A percentile compares a stretch with the other conserved stretches of the same genome.
Evolutionary conservation across 2,888 invertebrate genomes (phyloP).

Genomic region (Dermolepida albohirtum): DNA sequence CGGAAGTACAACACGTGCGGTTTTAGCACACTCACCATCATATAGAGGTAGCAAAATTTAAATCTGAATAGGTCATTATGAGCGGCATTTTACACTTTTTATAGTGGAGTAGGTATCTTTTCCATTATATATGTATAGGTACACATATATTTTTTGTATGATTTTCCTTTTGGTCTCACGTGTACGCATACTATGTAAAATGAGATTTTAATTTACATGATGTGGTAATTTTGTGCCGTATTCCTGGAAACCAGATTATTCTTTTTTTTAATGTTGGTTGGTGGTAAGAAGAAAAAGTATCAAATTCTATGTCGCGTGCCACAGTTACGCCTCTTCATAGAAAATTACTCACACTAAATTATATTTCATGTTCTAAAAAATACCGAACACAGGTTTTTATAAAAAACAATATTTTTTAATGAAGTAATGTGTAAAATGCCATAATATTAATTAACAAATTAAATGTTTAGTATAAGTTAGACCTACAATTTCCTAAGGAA

Average conservation of each 20-base stretch:
- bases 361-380: too few relatives aligned
- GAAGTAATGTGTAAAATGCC: too few relatives aligned
- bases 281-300: slow-evolving; percentile 7
- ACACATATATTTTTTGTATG: slow-evolving; percentile 31
- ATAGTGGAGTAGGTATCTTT: slow-evolving; percentile 30
- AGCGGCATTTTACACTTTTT: slow-evolving; percentile 39
- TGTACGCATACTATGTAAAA: slow-evolving; percentile 26
- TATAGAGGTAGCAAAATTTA: slow-evolving; percentile 39
- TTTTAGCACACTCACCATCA: slow-evolving; percentile 34
- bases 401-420: too few relatives aligned
- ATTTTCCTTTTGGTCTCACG: slow-evolving; percentile 24
- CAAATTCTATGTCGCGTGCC: slow-evolving; percentile 38
- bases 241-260: slow-evolving; percentile 20
- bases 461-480: too few relatives aligned
- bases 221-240: slow-evolving; percentile 27
- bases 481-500: too few relatives aligned
- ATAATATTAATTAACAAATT: too few relatives aligned
- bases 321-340: not conserved
- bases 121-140: slow-evolving; percentile 18
- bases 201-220: slow-evolving; percentile 40
- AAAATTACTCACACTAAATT: too few relatives aligned
- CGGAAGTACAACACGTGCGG: slow-evolving; percentile 40
- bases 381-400: too few relatives aligned
- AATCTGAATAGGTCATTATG: slow-evolving; percentile 42
- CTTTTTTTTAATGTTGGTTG: slow-evolving; percentile 17